Conservation (phyloP, 1,140 invertebrate species). For the Apocrypta bakeri region DNA sequence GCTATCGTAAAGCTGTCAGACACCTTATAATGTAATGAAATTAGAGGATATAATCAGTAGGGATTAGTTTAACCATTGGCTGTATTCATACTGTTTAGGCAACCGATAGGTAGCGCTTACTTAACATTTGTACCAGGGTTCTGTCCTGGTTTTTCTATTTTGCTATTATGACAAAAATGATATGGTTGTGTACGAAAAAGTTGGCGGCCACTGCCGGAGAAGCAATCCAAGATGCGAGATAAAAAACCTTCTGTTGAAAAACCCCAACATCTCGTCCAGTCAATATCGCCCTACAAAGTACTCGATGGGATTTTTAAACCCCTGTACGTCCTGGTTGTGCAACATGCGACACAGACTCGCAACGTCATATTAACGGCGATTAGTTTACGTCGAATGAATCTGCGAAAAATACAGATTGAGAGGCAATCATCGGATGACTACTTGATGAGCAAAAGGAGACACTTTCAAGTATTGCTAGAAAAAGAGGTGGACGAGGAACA, state of each 20-base stretch:
- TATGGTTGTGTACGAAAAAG: too few species aligned
- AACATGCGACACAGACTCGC: constrained; percentile 55
- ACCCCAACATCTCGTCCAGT: constrained; percentile 75
- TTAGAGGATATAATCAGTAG: too few species aligned
- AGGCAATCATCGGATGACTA: constrained; percentile 42
- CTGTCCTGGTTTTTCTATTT: too few species aligned
- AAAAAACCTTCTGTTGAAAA: constrained; percentile 55
- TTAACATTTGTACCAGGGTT: too few species aligned
- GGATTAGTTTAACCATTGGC: too few species aligned
- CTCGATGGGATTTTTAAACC: constrained; percentile 78
- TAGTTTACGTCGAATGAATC: constrained; percentile 53
- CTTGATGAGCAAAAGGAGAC: constrained; percentile 51
- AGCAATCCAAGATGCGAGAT: constrained; percentile 54
- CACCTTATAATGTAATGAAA: too few species aligned
- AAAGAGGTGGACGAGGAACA: constrained; percentile 49
- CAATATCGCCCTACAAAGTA: constrained; percentile 76
- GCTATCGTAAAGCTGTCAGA: too few species aligned
- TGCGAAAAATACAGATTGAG: constrained; percentile 54
- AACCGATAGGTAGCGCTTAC: too few species aligned
- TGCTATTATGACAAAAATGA: too few species aligned
- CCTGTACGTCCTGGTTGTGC: constrained; percentile 70
- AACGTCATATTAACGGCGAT: constrained; percentile 60
- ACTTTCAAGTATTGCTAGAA: constrained; percentile 60
- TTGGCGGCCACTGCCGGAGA: constrained; percentile 50
- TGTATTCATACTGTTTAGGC: too few species aligned